phyloP scores from a whole-genome alignment of 2,888 invertebrate species.

The Branchellion lobata region DNA sequence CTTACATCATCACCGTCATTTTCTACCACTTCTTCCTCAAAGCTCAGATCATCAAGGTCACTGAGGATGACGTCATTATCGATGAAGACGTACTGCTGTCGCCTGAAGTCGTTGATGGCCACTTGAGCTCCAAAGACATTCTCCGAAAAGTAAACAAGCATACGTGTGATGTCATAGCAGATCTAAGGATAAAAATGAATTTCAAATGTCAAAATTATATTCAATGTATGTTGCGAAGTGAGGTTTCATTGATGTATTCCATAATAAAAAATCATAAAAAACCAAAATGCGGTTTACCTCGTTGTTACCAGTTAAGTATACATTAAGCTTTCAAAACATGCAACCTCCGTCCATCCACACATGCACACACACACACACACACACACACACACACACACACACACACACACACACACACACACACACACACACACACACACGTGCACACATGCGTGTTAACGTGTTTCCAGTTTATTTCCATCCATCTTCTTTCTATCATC shows the following conservation, averaged over 20 bases:
- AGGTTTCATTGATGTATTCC: neutral
- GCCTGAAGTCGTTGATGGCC: conserved; percentile 64
- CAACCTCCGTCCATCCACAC: too few species aligned
- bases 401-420: too few species aligned
- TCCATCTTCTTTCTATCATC: too few species aligned
- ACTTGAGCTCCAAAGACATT: conserved; percentile 59
- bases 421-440: too few species aligned
- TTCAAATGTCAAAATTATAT: neutral
- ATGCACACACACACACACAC: too few species aligned
- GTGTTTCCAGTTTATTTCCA: too few species aligned
- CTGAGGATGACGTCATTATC: conserved; percentile 62
- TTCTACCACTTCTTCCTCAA: conserved; percentile 53
- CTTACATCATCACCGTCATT: neutral
- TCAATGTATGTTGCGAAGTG: too few species aligned
- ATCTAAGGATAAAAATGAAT: conserved; percentile 51
- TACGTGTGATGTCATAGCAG: conserved; percentile 56
- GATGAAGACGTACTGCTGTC: conserved; percentile 65
- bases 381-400: too few species aligned
- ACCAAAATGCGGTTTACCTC: too few species aligned
- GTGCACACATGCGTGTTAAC: too few species aligned
- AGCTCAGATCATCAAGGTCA: conserved; percentile 64
- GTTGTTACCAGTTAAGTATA: too few species aligned
- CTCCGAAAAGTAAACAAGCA: conserved; percentile 61
- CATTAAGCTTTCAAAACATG: too few species aligned
- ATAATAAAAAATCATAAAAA: conserved; percentile 7